Evolutionary conservation across 2,797 vertebrate genomes (phyloP).

Genomic region (Mustela erminea): DNA sequence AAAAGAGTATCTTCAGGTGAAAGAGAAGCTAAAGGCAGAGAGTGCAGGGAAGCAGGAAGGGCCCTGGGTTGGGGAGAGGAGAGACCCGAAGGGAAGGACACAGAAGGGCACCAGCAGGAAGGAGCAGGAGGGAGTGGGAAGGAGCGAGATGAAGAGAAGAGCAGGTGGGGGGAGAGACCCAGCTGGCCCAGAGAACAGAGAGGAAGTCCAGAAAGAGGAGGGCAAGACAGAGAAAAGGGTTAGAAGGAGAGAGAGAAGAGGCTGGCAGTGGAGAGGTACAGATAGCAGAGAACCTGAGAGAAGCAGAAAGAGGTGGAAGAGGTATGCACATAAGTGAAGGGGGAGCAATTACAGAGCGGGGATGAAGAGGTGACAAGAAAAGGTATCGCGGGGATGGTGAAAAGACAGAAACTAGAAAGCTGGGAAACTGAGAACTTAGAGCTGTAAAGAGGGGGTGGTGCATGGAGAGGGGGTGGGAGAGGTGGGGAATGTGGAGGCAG

Average conservation of each 20-base stretch:
- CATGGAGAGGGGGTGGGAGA: background rate
- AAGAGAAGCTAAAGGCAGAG: background rate
- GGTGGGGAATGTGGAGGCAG: background rate
- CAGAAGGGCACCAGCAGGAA: background rate
- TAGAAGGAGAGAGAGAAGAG: background rate
- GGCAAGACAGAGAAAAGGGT: background rate
- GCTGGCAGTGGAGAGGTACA: background rate
- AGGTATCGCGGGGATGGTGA: background rate
- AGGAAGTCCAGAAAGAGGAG: background rate
- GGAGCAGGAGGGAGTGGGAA: background rate
- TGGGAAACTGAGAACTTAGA: background rate
- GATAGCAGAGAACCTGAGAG: background rate
- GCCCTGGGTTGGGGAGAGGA: background rate
- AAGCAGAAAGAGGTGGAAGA: background rate
- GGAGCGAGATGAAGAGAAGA: background rate
- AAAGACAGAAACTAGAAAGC: background rate
- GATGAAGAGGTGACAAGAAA: background rate
- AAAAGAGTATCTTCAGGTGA: background rate
- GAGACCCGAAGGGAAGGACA: background rate
- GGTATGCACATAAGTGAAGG: background rate
- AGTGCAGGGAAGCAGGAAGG: background rate
- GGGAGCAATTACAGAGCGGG: background rate
- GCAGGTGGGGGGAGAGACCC: background rate
- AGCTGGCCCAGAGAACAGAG: background rate
- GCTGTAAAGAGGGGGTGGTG: background rate